A percentile compares a stretch with the other conserved stretches of the same genome.
Evolutionary conservation across 2,797 vertebrate species (phyloP).

Genomic region (Acanthis flammea): DNA sequence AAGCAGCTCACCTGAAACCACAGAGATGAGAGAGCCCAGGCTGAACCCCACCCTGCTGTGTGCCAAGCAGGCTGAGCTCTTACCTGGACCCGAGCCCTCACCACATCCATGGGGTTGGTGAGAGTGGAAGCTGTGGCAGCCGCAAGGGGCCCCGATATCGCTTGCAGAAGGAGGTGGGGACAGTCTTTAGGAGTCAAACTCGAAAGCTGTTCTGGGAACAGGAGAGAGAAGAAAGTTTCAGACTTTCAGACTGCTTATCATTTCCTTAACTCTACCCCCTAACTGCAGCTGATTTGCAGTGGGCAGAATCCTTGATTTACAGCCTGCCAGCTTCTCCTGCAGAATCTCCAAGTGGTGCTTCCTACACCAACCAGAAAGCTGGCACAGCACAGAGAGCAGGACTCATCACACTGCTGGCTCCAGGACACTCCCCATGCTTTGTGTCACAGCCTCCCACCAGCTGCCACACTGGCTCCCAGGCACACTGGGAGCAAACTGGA

Average conservation of each 20-base stretch:
- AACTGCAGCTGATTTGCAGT: background rate
- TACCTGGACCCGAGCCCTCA: conserved; percentile 94
- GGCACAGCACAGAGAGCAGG: background rate
- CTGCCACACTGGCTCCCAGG: background rate
- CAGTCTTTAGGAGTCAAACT: conserved; percentile 89
- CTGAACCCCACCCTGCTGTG: background rate
- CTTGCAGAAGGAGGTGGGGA: conserved; percentile 93
- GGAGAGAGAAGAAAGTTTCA: background rate
- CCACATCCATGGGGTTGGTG: conserved; percentile 98
- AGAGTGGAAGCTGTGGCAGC: conserved; percentile 93
- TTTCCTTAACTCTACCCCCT: background rate
- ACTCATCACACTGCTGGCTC: accelerated
- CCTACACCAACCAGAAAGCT: background rate
- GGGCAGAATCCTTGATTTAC: background rate
- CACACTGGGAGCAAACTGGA: background rate
- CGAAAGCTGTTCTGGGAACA: conserved; percentile 87
- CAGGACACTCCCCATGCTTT: background rate
- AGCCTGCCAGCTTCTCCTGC: background rate
- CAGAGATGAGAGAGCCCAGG: background rate
- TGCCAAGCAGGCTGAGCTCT: background rate
- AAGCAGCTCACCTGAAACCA: background rate
- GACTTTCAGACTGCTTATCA: background rate
- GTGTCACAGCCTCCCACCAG: background rate
- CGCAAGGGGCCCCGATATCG: conserved; percentile 90
- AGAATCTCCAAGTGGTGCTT: background rate